Evolutionary conservation across 2,797 vertebrate species (phyloP), one percentile per base, ranked within the genome.

Genomic region (Cossypha dichroa): DNA sequence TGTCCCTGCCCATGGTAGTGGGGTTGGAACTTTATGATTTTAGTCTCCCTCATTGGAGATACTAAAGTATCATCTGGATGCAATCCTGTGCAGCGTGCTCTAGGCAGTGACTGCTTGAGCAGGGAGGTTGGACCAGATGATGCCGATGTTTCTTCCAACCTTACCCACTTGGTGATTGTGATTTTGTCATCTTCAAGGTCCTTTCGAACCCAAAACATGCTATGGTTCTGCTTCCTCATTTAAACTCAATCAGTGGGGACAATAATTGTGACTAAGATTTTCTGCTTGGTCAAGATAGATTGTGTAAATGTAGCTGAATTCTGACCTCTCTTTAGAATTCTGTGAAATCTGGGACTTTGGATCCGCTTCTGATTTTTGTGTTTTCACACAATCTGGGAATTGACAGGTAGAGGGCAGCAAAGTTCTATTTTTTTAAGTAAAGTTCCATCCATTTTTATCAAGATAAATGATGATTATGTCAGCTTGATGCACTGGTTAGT

Each of bases 381-480:
- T 60, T 76, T 48, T 66, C 25, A 7, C 22, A 11, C 26, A 90
- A 7, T 96, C 85, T 91, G 80, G 20, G 31, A 55, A 72, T 31
- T 58, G 88, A 58, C 83, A 36, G 82, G 97, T 92, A 98, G 98
- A 93, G 97, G 98, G 97, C 97, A 98, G 97, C 97, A 98, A 97
- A 98, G 91, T 29, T 88, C 90, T 55, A 95, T 52, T 91, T 83
- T 49, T 77, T 96, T 78, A 78, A 94, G 29, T 38, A 16, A 19
- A 28, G 10, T 33, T 36, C 18, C 14, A 40, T 14, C 7, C 1
- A 4, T 8, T 93, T 93, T 94, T 58, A 17, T 69, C 67, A 59
- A 36, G 52, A 41, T 52, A 54, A 54, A 62, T 60, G 54, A 88
- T 66, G 36, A 34, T 38, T 36, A 26, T 82, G 34, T 38, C 38